Conservation (phyloP, 2,888 invertebrate species). For the Andricus curvator region DNA sequence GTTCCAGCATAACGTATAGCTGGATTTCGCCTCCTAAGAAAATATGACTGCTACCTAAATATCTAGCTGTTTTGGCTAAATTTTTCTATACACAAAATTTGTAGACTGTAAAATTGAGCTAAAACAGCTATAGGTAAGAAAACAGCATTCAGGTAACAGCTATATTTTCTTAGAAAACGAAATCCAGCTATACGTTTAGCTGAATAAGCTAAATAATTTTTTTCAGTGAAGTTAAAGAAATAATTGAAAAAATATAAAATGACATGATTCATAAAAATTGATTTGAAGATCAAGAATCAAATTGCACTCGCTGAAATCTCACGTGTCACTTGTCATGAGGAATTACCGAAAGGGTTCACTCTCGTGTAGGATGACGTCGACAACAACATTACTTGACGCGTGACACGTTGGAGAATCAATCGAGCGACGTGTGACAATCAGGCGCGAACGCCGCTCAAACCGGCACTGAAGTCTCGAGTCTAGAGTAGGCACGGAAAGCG, state of each 20-base stretch:
- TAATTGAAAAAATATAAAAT: not conserved
- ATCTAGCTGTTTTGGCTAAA: too few species aligned
- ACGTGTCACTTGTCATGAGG: slow-evolving; percentile 21
- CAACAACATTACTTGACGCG: slow-evolving; percentile 50
- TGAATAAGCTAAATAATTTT: too few species aligned
- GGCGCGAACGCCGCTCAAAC: slow-evolving; percentile 61
- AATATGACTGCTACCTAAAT: too few species aligned
- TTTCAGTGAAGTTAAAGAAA: not conserved
- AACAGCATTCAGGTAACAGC: too few species aligned
- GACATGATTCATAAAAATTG: not conserved
- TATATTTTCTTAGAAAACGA: too few species aligned
- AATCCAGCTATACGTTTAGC: too few species aligned
- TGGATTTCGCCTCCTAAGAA: too few species aligned
- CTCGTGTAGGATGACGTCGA: slow-evolving; percentile 37
- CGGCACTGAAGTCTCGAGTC: slow-evolving; percentile 56
- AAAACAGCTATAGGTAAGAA: too few species aligned
- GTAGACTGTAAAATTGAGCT: too few species aligned
- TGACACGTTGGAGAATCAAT: slow-evolving; percentile 52
- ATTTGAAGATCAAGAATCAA: slow-evolving; percentile 24
- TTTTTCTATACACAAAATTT: too few species aligned
- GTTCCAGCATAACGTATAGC: too few species aligned
- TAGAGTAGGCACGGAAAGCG: not conserved
- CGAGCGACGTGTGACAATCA: slow-evolving; percentile 52
- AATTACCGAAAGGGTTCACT: slow-evolving; percentile 39
- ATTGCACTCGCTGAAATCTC: slow-evolving; percentile 37